Conservation (phyloP, 2,888 invertebrate species). For the Macaria liturata region DNA sequence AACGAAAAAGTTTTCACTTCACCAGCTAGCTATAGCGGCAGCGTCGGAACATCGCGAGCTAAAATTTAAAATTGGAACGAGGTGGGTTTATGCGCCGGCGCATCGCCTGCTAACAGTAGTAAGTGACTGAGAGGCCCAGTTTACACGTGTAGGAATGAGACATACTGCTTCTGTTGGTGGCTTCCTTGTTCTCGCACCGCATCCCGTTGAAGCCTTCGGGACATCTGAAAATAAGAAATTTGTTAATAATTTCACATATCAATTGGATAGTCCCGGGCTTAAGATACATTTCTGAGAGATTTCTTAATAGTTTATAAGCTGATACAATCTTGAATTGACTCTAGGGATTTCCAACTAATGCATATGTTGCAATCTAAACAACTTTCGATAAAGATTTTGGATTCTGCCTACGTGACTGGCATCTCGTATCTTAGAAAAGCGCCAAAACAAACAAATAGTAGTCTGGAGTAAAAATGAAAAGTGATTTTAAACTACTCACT, state of each 20-base stretch:
- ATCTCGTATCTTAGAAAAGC: conserved; percentile 16
- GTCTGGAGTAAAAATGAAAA: conserved; percentile 3
- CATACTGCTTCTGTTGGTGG: conserved; percentile 89
- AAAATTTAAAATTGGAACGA: conserved; percentile 69
- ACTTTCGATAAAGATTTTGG: conserved; percentile 4
- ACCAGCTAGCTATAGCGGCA: conserved; percentile 37
- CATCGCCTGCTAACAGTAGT: conserved; percentile 87
- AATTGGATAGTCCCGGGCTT: no score
- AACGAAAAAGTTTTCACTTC: conserved; percentile 49
- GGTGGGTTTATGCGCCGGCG: conserved; percentile 71
- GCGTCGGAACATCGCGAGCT: conserved; percentile 55
- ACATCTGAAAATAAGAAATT: conserved; percentile 84
- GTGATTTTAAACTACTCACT: conserved; percentile 86
- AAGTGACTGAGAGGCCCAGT: conserved; percentile 89
- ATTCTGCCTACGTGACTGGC: conserved; percentile 16
- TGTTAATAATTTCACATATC: background rate
- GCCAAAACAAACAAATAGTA: conserved; percentile 9
- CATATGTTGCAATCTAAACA: background rate
- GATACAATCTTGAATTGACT: no score
- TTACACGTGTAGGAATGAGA: conserved; percentile 91
- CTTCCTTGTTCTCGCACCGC: conserved; percentile 91
- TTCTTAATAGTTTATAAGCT: no score
- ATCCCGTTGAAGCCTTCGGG: conserved; percentile 91
- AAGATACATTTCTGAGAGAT: no score
- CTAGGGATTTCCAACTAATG: no score